A percentile compares a stretch with the other conserved stretches of the same genome.
phyloP scores from a whole-genome alignment of 2,888 invertebrate species.

The Masnerella sp. region DNA sequence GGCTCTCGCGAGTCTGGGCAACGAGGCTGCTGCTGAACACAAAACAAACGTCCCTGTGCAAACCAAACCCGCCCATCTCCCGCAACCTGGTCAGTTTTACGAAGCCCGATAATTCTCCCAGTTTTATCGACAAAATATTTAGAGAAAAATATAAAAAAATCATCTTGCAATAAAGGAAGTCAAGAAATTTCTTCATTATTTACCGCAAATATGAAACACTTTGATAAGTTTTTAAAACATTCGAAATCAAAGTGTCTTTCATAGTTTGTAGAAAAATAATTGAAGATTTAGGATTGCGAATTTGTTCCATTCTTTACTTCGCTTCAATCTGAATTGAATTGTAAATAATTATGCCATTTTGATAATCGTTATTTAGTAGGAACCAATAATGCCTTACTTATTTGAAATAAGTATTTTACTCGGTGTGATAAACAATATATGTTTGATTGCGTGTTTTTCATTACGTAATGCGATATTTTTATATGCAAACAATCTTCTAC shows the following conservation, averaged over 20 bases:
- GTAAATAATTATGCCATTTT: conserved; percentile 2
- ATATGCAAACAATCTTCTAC: not conserved
- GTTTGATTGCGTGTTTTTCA: not conserved
- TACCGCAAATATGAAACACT: too few relatives aligned
- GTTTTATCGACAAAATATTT: too few relatives aligned
- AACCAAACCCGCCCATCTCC: conserved; percentile 68
- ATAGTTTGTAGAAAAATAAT: too few relatives aligned
- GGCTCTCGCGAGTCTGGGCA: conserved; percentile 47
- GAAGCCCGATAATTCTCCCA: conserved; percentile 64
- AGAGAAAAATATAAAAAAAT: too few relatives aligned
- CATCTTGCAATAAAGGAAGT: too few relatives aligned
- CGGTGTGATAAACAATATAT: conserved; percentile 5
- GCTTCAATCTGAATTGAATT: too few relatives aligned
- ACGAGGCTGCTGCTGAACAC: conserved; percentile 29
- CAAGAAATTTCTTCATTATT: too few relatives aligned
- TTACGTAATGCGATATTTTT: not conserved
- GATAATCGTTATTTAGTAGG: not conserved
- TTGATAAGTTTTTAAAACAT: too few relatives aligned
- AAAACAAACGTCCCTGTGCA: conserved; percentile 41
- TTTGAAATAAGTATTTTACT: conserved; percentile 20
- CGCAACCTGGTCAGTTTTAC: conserved; percentile 72
- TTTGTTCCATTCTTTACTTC: too few relatives aligned
- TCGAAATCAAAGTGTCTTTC: too few relatives aligned
- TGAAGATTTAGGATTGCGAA: too few relatives aligned
- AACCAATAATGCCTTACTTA: conserved; percentile 11